phyloP scores from a whole-genome alignment of 2,888 invertebrate genomes.

The Mesorhabditis spiculigera region DNA sequence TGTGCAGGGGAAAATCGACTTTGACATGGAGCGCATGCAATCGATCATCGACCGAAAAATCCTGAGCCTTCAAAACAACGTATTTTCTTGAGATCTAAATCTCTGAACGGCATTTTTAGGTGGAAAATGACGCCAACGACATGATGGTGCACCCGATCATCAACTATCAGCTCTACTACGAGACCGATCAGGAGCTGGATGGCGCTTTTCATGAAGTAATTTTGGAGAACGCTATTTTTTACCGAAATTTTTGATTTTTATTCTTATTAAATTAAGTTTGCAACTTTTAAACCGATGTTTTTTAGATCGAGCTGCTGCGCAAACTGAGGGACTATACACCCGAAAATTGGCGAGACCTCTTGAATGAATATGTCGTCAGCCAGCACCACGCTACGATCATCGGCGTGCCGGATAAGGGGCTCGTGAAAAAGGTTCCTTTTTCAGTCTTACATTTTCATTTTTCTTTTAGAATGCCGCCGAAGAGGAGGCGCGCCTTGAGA shows the following conservation, averaged over 20 bases:
- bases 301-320: slow-evolving; percentile 21
- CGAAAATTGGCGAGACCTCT: slow-evolving; percentile 73
- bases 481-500: slow-evolving; percentile 72
- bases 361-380: slow-evolving; percentile 58
- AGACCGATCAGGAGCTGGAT: slow-evolving; percentile 50
- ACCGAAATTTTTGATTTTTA: too few species aligned
- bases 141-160: slow-evolving; percentile 75
- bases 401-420: slow-evolving; percentile 69
- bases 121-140: slow-evolving; percentile 73
- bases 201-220: too few species aligned
- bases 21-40: slow-evolving; percentile 75
- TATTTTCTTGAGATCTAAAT: neutral
- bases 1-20: slow-evolving; percentile 60
- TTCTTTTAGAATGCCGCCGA: slow-evolving; percentile 58
- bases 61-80: slow-evolving; percentile 30
- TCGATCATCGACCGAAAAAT: slow-evolving; percentile 67
- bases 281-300: too few species aligned
- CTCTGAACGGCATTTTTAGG: slow-evolving; percentile 39
- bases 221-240: too few species aligned
- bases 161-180: slow-evolving; percentile 79
- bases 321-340: slow-evolving; percentile 68
- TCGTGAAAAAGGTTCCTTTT: slow-evolving; percentile 66
- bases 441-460: neutral
- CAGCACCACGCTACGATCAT: slow-evolving; percentile 56
- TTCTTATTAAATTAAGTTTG: too few species aligned